A percentile compares a stretch with the other conserved stretches of the same genome.
These are phyloP conservation scores for Drosophila pseudoananassae DNA, from an alignment of 1,140 invertebrate species.

Conservation along the genomic window DNA sequence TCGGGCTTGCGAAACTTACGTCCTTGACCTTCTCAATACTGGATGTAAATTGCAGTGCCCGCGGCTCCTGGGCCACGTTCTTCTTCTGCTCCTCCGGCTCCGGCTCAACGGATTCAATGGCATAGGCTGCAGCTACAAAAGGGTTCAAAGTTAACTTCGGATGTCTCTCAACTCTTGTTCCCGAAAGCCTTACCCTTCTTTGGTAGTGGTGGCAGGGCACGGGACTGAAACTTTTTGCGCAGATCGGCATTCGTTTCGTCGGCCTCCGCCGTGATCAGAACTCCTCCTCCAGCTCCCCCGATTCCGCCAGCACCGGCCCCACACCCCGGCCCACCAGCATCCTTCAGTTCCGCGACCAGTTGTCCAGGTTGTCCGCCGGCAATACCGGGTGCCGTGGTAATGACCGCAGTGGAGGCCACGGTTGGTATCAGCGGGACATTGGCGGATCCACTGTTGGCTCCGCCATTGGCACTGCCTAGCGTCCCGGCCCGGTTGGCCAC, in stretches of 20 bases:
- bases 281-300: conserved; percentile 2
- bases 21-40: conserved; percentile 97
- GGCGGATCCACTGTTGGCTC: not conserved
- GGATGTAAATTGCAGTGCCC: conserved; percentile 92
- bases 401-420: conserved; percentile 1
- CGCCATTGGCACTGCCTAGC: conserved; percentile 12
- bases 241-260: conserved; percentile 68
- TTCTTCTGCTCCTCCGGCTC: conserved; percentile 69
- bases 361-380: conserved; percentile 9
- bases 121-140: conserved; percentile 53
- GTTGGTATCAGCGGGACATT: conserved; percentile 18
- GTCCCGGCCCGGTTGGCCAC: conserved; percentile 13
- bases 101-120: conserved; percentile 69
- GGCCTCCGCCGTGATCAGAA: conserved; percentile 17
- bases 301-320: not conserved
- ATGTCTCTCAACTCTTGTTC: too few species aligned
- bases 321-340: not conserved
- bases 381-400: conserved; percentile 22
- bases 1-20: conserved; percentile 86
- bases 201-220: conserved; percentile 92
- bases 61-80: conserved; percentile 52
- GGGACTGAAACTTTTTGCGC: conserved; percentile 85
- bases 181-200: conserved; percentile 79
- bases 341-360: conserved; percentile 20
- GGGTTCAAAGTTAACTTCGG: too few species aligned